phyloP scores from a whole-genome alignment of 2,888 invertebrate species.

The Lochmaea crataegi region DNA sequence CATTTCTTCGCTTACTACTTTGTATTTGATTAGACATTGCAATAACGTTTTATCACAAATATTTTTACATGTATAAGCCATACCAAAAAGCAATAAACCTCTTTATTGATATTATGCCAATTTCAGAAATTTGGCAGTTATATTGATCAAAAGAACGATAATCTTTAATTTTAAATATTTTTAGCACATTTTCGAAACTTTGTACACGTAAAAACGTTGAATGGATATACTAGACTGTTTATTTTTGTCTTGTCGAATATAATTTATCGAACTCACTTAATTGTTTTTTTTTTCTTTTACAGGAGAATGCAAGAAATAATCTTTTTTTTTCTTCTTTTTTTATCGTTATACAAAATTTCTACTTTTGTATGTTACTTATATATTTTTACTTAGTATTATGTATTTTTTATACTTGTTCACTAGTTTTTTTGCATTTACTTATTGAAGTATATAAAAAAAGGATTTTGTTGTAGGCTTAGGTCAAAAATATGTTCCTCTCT shows the following conservation, averaged over 20 bases:
- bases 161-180: no score
- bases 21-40: no score
- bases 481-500: background rate
- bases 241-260: background rate
- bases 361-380: conserved; percentile 1
- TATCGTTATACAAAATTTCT: background rate
- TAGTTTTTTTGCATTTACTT: background rate
- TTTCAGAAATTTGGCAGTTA: no score
- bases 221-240: no score
- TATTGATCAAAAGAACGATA: no score
- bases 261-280: background rate
- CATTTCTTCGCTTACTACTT: no score
- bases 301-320: conserved; percentile 2
- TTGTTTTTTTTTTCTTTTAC: background rate
- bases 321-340: background rate
- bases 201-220: no score
- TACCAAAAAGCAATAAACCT: no score
- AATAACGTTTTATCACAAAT: no score
- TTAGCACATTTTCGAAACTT: no score
- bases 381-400: background rate
- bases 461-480: background rate
- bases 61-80: no score
- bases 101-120: no score
- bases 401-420: background rate
- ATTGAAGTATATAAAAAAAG: conserved; percentile 14